Conservation (phyloP, 2,888 invertebrate genomes). For the Torymus tubicola region DNA sequence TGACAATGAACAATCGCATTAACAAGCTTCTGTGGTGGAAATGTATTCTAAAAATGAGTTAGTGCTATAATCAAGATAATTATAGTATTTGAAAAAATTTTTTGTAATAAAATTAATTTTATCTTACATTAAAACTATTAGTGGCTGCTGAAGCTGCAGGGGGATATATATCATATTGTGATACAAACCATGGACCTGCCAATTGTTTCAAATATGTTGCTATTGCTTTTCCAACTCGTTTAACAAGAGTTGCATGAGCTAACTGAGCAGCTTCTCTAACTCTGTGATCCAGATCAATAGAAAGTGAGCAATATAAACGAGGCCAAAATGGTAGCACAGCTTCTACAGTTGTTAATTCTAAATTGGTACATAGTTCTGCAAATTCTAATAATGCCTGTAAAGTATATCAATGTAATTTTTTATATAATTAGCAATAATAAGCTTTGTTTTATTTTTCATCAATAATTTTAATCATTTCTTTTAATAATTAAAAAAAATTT, state of each 20-base stretch:
- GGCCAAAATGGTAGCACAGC: slow-evolving; percentile 90
- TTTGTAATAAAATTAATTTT: not conserved
- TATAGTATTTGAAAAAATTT: slow-evolving; percentile 1
- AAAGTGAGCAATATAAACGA: slow-evolving; percentile 85
- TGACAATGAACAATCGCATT: slow-evolving; percentile 91
- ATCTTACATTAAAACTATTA: slow-evolving; percentile 80
- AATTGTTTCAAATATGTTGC: slow-evolving; percentile 88
- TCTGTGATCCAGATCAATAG: slow-evolving; percentile 88
- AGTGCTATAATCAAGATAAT: slow-evolving; percentile 18
- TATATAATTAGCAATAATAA: too few relatives aligned
- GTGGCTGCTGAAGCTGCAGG: slow-evolving; percentile 87
- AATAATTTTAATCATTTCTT: too few relatives aligned
- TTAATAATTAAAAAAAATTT: too few relatives aligned
- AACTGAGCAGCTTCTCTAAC: slow-evolving; percentile 88
- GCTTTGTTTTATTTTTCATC: too few relatives aligned
- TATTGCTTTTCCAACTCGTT: slow-evolving; percentile 84
- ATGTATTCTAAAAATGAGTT: slow-evolving; percentile 81
- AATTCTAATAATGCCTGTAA: slow-evolving; percentile 89
- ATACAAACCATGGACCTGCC: slow-evolving; percentile 90
- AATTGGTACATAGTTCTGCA: slow-evolving; percentile 82
- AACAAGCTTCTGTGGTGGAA: slow-evolving; percentile 86
- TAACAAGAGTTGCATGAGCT: slow-evolving; percentile 84
- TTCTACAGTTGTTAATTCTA: slow-evolving; percentile 83
- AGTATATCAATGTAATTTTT: not conserved
- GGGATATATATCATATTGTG: slow-evolving; percentile 90